Evolutionary conservation across 2,888 invertebrate species (phyloP), one percentile per base, ranked within the genome.

Genomic region (Beris chalybata): DNA sequence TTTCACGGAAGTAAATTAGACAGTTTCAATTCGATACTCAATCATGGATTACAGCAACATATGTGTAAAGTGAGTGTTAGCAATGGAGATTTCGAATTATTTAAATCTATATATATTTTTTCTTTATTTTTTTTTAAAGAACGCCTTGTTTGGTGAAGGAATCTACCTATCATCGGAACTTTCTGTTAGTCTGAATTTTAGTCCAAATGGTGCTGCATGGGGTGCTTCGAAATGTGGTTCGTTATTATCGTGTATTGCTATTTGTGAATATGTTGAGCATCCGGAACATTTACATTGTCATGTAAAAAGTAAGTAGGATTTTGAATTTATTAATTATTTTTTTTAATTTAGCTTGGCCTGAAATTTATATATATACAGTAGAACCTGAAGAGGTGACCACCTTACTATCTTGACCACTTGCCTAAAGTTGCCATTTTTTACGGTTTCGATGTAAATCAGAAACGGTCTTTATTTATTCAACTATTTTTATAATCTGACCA

Each of bases 1-100:
- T 93, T 88, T 76, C 92, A 93, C 77, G 93, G 93, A 43, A 92
- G 90, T 76, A 85, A 89, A 66, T 80, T 92, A 69, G 92, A 92
- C 76, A 90, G 92, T 76, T 91, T 93, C 76, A 89, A 91, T 80
- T 90, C 91, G 0, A 90, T 92, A 71, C 77, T 92, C 64, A 87
- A 90, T 79, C 87, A 89, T 79, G 92, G 92, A 4, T 82, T 93
- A 59, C 88, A 89, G 71, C 88, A 89, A 72, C 89, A 89, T 78
- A 83, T 89, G 79, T 87, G 84, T 73, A 86, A 87, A 81, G 87
- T 87, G 75, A 66, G 69, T 61, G 22, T 13, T 4, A 15, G 12
- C 22, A 48, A 48, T 9, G 13, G 12, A 9, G 54, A 11, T 29
- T 50, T 50, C 4, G 15, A 15, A 50, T 50, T 13, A n/a, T 50